Conservation (phyloP, 2,797 vertebrate genomes). For the Rhodeus uyekii region DNA sequence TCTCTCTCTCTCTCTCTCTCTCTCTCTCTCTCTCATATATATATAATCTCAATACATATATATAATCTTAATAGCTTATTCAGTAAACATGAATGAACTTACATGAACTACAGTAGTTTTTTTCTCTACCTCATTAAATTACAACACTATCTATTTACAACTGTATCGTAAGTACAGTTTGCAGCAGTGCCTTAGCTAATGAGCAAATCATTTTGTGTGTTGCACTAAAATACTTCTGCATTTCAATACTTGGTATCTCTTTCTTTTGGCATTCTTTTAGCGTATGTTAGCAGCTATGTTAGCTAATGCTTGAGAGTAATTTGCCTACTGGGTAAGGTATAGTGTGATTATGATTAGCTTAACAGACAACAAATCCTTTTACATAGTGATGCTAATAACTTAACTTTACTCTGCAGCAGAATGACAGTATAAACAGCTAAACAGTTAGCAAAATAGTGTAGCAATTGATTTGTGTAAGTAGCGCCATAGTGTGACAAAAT, state of each 20-base stretch:
- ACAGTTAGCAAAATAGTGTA: neutral
- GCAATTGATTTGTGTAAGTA: neutral
- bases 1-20: conserved; percentile 58
- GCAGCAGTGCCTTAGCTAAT: neutral
- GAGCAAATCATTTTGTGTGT: neutral
- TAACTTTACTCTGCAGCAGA: no score
- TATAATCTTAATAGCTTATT: no score
- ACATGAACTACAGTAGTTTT: no score
- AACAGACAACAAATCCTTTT: neutral
- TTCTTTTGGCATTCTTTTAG: neutral
- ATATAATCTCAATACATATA: no score
- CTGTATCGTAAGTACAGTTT: neutral
- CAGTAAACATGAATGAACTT: no score
- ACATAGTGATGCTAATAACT: neutral
- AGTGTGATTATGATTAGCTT: neutral
- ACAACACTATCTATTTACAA: no score
- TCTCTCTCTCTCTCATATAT: no score
- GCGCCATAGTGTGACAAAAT: neutral
- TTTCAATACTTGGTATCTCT: neutral
- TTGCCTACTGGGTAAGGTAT: neutral
- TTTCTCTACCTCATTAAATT: no score
- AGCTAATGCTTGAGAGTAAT: neutral
- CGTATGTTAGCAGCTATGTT: neutral
- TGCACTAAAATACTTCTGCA: neutral
- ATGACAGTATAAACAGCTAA: no score